phyloP scores from a whole-genome alignment of 1,140 invertebrate species.

The Ceratina calcarata region DNA sequence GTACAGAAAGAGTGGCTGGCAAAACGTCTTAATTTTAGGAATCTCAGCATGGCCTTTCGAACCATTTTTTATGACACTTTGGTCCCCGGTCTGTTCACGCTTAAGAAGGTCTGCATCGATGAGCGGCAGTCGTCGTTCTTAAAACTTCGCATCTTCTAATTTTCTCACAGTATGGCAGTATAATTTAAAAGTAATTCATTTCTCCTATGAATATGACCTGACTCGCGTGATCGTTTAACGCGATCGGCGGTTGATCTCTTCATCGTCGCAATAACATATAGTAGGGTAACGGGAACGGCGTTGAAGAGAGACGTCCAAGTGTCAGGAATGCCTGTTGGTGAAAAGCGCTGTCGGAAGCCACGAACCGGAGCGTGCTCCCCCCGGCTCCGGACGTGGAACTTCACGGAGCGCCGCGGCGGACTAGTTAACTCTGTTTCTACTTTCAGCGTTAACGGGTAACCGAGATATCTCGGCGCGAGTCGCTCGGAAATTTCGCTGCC shows the following conservation, averaged over 20 bases:
- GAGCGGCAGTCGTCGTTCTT: too few relatives aligned
- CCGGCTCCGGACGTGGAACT: slow-evolving; percentile 49
- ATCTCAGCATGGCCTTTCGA: too few relatives aligned
- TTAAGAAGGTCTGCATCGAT: too few relatives aligned
- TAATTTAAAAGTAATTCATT: neutral
- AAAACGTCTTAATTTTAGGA: too few relatives aligned
- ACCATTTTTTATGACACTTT: too few relatives aligned
- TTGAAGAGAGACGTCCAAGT: slow-evolving; percentile 50
- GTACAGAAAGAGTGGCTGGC: too few relatives aligned
- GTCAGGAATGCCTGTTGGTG: slow-evolving; percentile 47
- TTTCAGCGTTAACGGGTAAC: slow-evolving; percentile 35
- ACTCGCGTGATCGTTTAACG: slow-evolving; percentile 31
- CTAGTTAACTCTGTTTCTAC: slow-evolving; percentile 63
- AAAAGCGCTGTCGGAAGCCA: slow-evolving; percentile 55
- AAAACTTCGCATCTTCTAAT: too few relatives aligned
- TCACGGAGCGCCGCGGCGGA: slow-evolving; percentile 36
- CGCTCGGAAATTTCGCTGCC: slow-evolving; percentile 44
- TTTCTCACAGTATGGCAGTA: neutral
- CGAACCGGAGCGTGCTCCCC: slow-evolving; percentile 29
- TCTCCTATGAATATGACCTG: neutral
- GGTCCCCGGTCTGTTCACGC: too few relatives aligned
- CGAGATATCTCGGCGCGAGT: slow-evolving; percentile 32
- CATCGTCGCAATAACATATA: slow-evolving; percentile 46
- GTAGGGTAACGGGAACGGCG: slow-evolving; percentile 32
- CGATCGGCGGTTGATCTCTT: slow-evolving; percentile 29